phyloP scores from a whole-genome alignment of 2,113 vertebrate genomes.

The Neopipo cinnamomea region DNA sequence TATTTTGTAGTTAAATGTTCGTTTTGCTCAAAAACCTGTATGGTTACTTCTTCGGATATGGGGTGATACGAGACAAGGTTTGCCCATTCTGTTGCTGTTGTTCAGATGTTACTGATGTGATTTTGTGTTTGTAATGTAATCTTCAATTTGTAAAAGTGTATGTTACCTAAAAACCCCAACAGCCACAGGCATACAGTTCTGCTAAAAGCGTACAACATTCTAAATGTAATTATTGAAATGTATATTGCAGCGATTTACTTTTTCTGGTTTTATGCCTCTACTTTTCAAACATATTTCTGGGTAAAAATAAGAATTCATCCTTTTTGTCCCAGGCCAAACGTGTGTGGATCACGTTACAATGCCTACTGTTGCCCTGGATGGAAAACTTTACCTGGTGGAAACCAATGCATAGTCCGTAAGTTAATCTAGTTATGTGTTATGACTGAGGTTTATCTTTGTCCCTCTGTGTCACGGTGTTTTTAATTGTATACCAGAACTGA shows the following conservation, averaged over 20 bases:
- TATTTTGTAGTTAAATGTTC: neutral
- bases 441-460: neutral
- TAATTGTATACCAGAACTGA: neutral
- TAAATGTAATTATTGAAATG: neutral
- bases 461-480: neutral
- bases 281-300: neutral
- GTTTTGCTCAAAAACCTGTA: neutral
- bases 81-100: neutral
- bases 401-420: constrained; percentile 99
- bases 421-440: constrained; percentile 39
- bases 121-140: neutral
- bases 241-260: neutral
- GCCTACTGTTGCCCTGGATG: constrained; percentile 97
- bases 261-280: too few relatives aligned
- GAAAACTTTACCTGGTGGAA: constrained; percentile 98
- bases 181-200: neutral
- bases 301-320: neutral
- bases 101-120: neutral
- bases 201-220: neutral
- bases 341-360: constrained; percentile 94
- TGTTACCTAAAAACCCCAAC: neutral
- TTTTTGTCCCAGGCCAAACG: constrained; percentile 85
- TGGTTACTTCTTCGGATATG: neutral
- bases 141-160: neutral
- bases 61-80: neutral